phyloP scores from a whole-genome alignment of 2,888 invertebrate species.

The Athalia rosae region DNA sequence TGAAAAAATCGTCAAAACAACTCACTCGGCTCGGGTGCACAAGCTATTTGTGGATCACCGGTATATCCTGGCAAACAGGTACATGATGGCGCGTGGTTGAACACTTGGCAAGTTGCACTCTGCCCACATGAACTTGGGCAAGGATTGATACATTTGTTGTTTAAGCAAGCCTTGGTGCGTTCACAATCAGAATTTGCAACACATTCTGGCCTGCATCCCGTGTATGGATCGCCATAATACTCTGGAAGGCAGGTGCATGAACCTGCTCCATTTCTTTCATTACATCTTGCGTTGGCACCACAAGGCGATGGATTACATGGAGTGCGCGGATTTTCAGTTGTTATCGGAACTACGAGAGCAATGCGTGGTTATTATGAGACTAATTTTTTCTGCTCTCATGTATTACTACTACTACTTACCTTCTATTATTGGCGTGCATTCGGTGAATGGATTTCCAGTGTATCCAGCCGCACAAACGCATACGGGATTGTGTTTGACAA shows the following conservation, averaged over 20 bases:
- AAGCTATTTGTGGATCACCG: constrained; percentile 83
- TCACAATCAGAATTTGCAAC: constrained; percentile 89
- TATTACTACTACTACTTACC: constrained; percentile 61
- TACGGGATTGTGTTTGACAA: constrained; percentile 88
- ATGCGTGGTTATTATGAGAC: not conserved
- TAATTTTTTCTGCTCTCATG: constrained; percentile 22
- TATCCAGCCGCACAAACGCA: constrained; percentile 88
- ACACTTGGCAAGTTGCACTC: constrained; percentile 86
- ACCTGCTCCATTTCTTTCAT: constrained; percentile 87
- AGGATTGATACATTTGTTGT: constrained; percentile 90
- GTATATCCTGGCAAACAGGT: constrained; percentile 85
- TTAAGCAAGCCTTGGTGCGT: constrained; percentile 85
- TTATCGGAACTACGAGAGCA: constrained; percentile 73
- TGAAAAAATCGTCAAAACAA: not conserved
- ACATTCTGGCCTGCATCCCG: constrained; percentile 90
- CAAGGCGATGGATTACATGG: constrained; percentile 93
- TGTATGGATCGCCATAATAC: constrained; percentile 91
- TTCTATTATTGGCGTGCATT: constrained; percentile 76
- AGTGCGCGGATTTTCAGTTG: constrained; percentile 79
- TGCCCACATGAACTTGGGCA: constrained; percentile 89
- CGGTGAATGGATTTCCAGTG: constrained; percentile 90
- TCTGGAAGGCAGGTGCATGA: constrained; percentile 88
- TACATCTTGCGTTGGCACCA: constrained; percentile 89
- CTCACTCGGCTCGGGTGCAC: constrained; percentile 61
- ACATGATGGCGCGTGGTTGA: constrained; percentile 89